phyloP scores from a whole-genome alignment of 30 jellyfish, hydroid and myxozoan species.

The Chironex yamaguchii region DNA sequence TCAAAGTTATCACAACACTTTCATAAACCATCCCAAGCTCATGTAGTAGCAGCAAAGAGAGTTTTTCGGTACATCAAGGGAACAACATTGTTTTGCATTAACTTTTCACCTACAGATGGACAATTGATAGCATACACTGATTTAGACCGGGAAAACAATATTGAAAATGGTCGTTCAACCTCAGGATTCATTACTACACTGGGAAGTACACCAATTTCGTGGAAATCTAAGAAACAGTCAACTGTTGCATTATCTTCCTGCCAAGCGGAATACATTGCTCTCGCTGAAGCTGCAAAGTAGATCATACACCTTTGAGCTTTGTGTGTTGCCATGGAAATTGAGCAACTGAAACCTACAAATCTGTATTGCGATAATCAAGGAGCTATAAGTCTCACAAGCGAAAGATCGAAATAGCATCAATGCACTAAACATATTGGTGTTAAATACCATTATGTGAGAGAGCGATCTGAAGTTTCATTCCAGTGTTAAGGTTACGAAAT shows the following conservation, averaged over 20 bases:
- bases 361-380: conserved; percentile 51
- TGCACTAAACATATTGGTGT: conserved; percentile 52
- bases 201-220: conserved; percentile 23
- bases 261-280: conserved; percentile 48
- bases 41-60: conserved; percentile 31
- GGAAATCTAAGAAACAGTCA: conserved; percentile 39
- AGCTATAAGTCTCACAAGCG: conserved; percentile 26
- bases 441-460: conserved; percentile 35
- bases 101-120: conserved; percentile 19
- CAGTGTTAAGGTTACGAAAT: too few relatives aligned
- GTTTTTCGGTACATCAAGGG: conserved; percentile 43
- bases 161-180: conserved; percentile 7
- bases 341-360: not conserved
- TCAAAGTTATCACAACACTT: conserved; percentile 25
- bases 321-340: not conserved
- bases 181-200: conserved; percentile 31
- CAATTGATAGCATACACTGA: conserved; percentile 15
- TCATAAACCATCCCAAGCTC: not conserved
- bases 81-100: not conserved
- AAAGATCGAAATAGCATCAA: conserved; percentile 35
- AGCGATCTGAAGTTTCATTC: conserved; percentile 16
- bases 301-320: conserved; percentile 4
- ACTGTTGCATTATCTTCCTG: conserved; percentile 49
- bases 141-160: conserved; percentile 36
- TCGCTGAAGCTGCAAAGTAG: conserved; percentile 54